Evolutionary conservation across 2,888 invertebrate species (phyloP), one percentile per base, ranked within the genome.

Genomic region (Trichopria drosophilae): DNA sequence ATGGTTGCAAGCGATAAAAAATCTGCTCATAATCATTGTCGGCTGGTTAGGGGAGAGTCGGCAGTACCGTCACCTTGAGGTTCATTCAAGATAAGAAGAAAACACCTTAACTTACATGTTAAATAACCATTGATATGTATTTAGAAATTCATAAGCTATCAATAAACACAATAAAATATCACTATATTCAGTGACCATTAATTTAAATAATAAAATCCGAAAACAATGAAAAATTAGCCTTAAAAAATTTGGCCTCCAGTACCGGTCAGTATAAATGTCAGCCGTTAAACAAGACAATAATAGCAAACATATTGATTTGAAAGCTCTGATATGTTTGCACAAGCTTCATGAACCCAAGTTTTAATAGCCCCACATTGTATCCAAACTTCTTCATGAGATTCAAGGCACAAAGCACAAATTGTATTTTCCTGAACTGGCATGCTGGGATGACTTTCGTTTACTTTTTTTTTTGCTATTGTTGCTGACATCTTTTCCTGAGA

Each of bases 251-350:
- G 35, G 26, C 35, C 18, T 13, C 23, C 44, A 44, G 44, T 44
- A 44, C 44, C 35, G 44, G 44, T 26, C 36, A 44, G 41, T 22
- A 43, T 29, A 19, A 18, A 43, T 34, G 15, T 20, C 12, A 43
- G n/a, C 12, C 15, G 22, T 31, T 43, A 44, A 22, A 34, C 26
- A 9, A 44, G 3, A n/a, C 43, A 32, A 43, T 43, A 32, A 32
- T 43, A 31, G 15, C 43, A 34, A 43, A 43, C 23, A 32, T 43
- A 43, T 19, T 44, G 35, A 44, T 44, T 35, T 35, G 24, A 44
- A 22, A 35, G 24, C 16, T 44, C 26, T 24, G 26, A 13, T 19
- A 32, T 34, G 29, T 32, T 34, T 12, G 43, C 32, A 34, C 43
- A 13, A 34, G 43, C n/a, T n/a, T n/a, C n/a, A n/a, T n/a, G n/a